Base-by-base conservation (phyloP, 2,797 vertebrate species). In the Enteromius radiatus region DNA sequence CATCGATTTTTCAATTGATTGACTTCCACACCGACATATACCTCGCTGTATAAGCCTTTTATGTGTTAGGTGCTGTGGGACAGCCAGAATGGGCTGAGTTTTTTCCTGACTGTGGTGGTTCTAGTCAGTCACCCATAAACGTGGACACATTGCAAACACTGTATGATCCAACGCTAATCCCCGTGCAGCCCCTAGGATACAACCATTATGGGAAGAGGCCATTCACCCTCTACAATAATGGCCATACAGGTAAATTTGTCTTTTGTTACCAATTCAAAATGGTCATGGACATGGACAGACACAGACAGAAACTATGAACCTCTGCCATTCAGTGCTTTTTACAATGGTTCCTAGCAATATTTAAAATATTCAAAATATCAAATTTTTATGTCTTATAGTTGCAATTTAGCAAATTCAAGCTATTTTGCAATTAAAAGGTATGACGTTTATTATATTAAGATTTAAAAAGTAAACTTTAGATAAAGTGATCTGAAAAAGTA, bases 81-180 rank as follows among this genome's bases (percentile, higher is more conserved):
- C 96, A 97, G 91, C 92, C 93, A 0, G 93, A 95, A 41, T 98
- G 97, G 97, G 83, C 93, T 3, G 82, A 93, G 63, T 86, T 88
- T 31, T 96, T 95, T 80, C 95, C 96, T 0, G 94, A 94, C 0
- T 98, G 97, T 5, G 95, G 95, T 2, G 93, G 95, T 23, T 88
- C 82, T 0, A 92, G 94, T 9, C 97, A 99, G 89, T 99, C 97
- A 0, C 97, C 97, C 4, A 92, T 98, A 10, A 90, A 97, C 2
- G 93, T 98, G 85, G 88, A 88, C 3, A 96, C 92, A 0, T 84
- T 80, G 1, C 56, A 89, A 54, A 92, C 91, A 23, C 92, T 84
- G 59, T 94, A 95, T 3, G 94, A 97, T 83, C 92, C 92, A 0
- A 85, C 92, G 19, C 82, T 99, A 90, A 85, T 84, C 0, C 92